Base-by-base conservation (phyloP, 2,888 invertebrate species). In the Scaptomyza polygonia region DNA sequence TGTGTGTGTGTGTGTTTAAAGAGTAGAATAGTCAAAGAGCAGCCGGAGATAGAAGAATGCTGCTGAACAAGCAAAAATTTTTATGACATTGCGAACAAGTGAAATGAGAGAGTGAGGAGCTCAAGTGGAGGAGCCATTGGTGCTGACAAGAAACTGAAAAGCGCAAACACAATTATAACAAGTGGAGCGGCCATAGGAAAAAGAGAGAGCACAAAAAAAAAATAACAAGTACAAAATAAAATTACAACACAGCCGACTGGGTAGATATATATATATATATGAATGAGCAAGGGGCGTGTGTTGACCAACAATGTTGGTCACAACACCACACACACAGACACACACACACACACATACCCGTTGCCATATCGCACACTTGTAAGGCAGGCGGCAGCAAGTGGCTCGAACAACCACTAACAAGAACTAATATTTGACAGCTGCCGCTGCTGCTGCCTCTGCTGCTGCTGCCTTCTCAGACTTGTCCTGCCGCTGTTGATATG, bases 271-370 rank as follows among this genome's bases (percentile, higher is more conserved):
- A 32, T 30, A 30, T n/a, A 47, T 45, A 39, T 64, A 69, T 74
- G 64, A 59, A 72, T 69, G 69, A 65, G 53, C 58, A 55, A 57
- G 16, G 52, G 16, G 62, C 74, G 72, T 81, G 72, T 84, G 79
- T 79, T 84, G 87, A 79, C 82, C 82, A 86, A 82, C 87, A 85
- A 66, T 83, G 87, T 83, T 87, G 87, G 87, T 87, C 87, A 78
- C 54, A 65, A 77, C 64, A 16, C 14, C 61, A 25, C 25, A 67
- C 61, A n/a, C n/a, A n/a, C n/a, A n/a, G n/a, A 67, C 72, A 71
- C 53, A 56, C 40, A 44, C 16, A 53, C 40, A 36, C 25, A 29
- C 36, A 16, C 16, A 55, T 5, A 39, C 11, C 11, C 12, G 14
- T 11, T 18, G 12, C 16, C 16, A 29, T 27, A 14, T 21, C 16